phyloP scores from a whole-genome alignment of 2,888 invertebrate species.

The Sinelater perroti region DNA sequence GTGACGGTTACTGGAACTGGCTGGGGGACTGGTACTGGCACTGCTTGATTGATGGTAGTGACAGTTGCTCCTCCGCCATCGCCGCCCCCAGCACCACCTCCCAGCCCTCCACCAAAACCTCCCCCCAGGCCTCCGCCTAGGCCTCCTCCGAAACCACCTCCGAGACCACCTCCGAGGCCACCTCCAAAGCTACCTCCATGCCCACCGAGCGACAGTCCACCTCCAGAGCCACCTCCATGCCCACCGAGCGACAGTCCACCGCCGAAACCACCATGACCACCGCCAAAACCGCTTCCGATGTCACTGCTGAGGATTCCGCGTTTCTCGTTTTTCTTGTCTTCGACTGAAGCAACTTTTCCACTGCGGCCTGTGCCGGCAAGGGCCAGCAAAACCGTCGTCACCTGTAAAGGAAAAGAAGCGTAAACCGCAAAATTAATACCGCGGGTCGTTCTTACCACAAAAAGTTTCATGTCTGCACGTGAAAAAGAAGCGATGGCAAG shows the following conservation, averaged over 20 bases:
- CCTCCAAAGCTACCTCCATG: conserved; percentile 33
- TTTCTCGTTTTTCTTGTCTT: conserved; percentile 40
- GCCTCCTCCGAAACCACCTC: conserved; percentile 33
- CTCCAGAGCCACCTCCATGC: neutral
- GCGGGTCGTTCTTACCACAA: conserved; percentile 28
- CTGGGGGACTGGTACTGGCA: conserved; percentile 57
- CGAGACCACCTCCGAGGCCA: conserved; percentile 26
- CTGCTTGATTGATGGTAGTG: conserved; percentile 54
- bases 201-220: neutral
- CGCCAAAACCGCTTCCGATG: conserved; percentile 33
- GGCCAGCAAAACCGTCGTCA: conserved; percentile 27
- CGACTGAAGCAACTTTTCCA: conserved; percentile 23
- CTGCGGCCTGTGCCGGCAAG: conserved; percentile 26
- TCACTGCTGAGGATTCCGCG: conserved; percentile 39
- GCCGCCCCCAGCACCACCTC: conserved; percentile 31
- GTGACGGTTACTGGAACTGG: conserved; percentile 58
- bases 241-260: neutral
- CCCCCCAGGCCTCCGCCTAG: conserved; percentile 34
- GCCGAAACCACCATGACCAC: conserved; percentile 34
- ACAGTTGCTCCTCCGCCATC: conserved; percentile 43
- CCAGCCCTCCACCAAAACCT: conserved; percentile 30
- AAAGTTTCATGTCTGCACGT: conserved; percentile 37
- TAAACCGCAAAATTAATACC: neutral
- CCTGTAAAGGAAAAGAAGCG: conserved; percentile 18
- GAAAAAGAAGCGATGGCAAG: conserved; percentile 40